Evolutionary conservation across 2,113 vertebrate species (phyloP), one percentile per base, ranked within the genome.

Genomic region (Holacanthus passer): DNA sequence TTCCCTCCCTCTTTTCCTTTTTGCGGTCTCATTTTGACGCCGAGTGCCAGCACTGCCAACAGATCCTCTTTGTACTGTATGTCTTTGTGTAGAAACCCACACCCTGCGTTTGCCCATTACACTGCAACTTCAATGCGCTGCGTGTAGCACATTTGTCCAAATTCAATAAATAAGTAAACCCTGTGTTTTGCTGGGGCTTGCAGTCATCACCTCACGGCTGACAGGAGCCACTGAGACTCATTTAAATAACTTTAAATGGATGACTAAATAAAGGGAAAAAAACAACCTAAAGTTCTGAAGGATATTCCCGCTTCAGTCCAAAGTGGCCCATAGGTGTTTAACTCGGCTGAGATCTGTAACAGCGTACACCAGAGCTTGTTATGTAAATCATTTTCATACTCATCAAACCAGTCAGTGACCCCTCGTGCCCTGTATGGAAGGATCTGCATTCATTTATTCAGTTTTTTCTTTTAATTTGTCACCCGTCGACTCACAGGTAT

Each of bases 71-170:
- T 90, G 70, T 87, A 59, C 53, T 78, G 82, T 77, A 79, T 41
- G 80, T 89, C 86, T 89, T 87, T 84, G 75, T 84, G 70, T 41
- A 41, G 77, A 86, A 87, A 84, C 75, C 55, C 77, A 69, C 66
- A 75, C 80, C 74, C 22, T 27, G 82, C 27, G 6, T 76, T 77
- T 75, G 62, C 72, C 71, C 82, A 77, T 87, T 87, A 82, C 70
- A 76, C 64, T 45, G 45, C 39, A 39, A 68, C 81, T 82, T 84
- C 73, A 84, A 53, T 65, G 68, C 73, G 9, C 62, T 24, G 47
- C 67, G 22, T 85, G 82, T 60, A 65, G 48, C 60, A 72, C 81
- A 73, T 85, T 81, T 83, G 82, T 87, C 63, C 68, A 79, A 37
- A 72, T 80, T 83, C 65, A 56, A 13, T 69, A 60, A 81, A 50